phyloP scores from a whole-genome alignment of 2,797 vertebrate species.

The Xyrichtys novacula region DNA sequence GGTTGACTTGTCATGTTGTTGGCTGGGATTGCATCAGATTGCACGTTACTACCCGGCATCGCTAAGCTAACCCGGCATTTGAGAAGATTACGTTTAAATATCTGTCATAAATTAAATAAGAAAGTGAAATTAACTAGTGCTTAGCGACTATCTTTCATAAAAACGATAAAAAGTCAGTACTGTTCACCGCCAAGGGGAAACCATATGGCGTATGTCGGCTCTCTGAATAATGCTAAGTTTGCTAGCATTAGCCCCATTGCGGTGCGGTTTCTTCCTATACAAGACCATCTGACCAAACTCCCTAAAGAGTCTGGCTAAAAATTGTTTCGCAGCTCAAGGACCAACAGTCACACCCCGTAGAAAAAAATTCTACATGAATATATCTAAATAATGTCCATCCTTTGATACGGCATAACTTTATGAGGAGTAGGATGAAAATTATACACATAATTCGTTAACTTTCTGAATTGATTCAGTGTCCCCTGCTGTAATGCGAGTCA shows the following conservation, averaged over 20 bases:
- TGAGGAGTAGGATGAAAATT: not conserved
- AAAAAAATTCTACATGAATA: fast-evolving
- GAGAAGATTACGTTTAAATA: no score
- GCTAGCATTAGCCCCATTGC: conserved; percentile 46
- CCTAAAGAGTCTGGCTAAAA: not conserved
- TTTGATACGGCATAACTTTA: conserved; percentile 5
- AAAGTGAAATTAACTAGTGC: fast-evolving
- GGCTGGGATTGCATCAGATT: conserved; percentile 91
- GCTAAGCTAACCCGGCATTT: conserved; percentile 43
- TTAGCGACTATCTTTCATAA: fast-evolving
- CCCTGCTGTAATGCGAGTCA: not conserved
- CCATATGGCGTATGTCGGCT: not conserved
- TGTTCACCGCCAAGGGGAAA: not conserved
- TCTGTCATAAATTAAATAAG: no score
- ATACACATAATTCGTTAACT: not conserved
- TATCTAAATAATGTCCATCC: not conserved
- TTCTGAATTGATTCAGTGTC: not conserved
- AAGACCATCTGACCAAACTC: not conserved
- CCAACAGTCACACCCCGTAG: fast-evolving
- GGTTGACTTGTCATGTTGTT: conserved; percentile 57
- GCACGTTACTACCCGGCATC: conserved; percentile 35
- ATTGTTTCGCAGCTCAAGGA: not conserved
- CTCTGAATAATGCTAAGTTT: conserved; percentile 9
- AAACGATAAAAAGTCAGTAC: fast-evolving
- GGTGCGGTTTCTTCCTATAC: not conserved